Evolutionary conservation across 1,140 invertebrate genomes (phyloP).

Genomic region (Metaphire vulgaris): DNA sequence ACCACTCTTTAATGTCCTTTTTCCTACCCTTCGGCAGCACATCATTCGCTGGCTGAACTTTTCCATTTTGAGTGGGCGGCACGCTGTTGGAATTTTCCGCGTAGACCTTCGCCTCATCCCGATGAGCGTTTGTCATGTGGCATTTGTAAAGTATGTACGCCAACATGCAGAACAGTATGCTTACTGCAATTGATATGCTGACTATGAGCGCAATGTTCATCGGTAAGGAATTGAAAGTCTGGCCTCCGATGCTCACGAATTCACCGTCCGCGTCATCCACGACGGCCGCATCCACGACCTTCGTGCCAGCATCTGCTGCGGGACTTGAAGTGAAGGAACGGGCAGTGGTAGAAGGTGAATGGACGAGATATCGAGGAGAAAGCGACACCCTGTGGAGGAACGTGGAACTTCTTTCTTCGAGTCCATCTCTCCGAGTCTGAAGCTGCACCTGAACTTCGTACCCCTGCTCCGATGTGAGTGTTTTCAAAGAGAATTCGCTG

Average conservation of each 20-base stretch:
- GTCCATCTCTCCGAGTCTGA: too few species aligned
- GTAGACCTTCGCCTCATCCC: neutral
- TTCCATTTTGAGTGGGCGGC: neutral
- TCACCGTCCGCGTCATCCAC: too few species aligned
- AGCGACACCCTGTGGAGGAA: too few species aligned
- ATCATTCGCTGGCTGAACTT: neutral
- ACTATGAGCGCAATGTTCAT: slow-evolving; percentile 2
- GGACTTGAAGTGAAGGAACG: too few species aligned
- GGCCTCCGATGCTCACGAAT: neutral
- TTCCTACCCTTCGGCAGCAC: neutral
- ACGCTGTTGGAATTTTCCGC: neutral
- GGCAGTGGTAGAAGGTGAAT: too few species aligned
- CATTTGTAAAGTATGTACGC: neutral
- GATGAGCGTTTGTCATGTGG: neutral
- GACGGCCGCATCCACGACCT: too few species aligned
- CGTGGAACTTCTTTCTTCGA: too few species aligned
- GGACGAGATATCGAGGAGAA: too few species aligned
- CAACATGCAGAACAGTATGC: neutral
- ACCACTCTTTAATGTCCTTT: neutral
- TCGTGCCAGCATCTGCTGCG: too few species aligned
- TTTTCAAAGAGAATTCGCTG: too few species aligned
- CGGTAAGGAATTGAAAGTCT: neutral
- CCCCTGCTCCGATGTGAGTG: too few species aligned
- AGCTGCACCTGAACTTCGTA: too few species aligned
- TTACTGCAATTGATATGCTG: neutral